These are phyloP conservation scores for Myripristis murdjan DNA, from an alignment of 2,797 vertebrate species.

Conservation along the genomic window DNA sequence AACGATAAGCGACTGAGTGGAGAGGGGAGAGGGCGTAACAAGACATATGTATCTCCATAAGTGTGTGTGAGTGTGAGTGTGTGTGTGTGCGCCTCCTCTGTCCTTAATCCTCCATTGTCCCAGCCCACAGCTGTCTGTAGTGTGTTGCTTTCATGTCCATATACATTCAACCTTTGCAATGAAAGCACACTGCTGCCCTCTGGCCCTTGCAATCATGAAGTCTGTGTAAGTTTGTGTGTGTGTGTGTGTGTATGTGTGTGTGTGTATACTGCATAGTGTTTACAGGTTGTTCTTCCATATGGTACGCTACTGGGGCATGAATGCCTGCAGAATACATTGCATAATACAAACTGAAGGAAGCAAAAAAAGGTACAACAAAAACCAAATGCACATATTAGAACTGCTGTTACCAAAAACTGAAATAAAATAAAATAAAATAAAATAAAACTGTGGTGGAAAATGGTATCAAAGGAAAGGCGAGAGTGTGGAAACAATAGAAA, in stretches of 20 bases:
- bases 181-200: conserved; percentile 15
- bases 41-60: background rate
- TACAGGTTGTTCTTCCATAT: background rate
- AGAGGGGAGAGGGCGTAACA: background rate
- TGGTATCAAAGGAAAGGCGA: too few species aligned
- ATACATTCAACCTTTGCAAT: background rate
- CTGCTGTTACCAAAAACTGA: too few species aligned
- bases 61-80: background rate
- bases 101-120: conserved; percentile 7
- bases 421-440: too few species aligned
- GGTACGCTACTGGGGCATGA: background rate
- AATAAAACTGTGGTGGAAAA: too few species aligned
- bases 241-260: background rate
- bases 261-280: background rate
- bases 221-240: conserved; percentile 8
- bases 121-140: background rate
- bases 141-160: conserved; percentile 37
- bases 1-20: background rate
- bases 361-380: too few species aligned
- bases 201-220: conserved; percentile 23
- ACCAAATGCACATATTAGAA: too few species aligned
- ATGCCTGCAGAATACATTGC: too few species aligned
- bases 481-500: too few species aligned
- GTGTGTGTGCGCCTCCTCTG: background rate
- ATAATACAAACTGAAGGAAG: too few species aligned